Conservation (phyloP, 2,797 vertebrate genomes). For the Onychomys leucogaster region DNA sequence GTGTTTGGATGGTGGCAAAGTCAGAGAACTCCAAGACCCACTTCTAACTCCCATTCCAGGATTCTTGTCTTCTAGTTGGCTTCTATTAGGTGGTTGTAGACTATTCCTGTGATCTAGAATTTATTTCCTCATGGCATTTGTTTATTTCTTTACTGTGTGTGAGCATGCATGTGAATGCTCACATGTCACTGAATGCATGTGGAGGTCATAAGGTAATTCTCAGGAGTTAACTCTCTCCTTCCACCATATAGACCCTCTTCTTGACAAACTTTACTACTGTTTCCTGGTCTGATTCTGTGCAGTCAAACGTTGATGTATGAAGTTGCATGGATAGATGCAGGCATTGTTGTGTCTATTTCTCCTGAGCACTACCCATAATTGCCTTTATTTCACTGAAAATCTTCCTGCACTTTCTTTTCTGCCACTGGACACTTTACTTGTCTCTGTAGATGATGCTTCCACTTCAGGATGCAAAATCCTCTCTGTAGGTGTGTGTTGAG, state of each 20-base stretch:
- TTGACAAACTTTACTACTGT: not conserved
- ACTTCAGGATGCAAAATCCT: not conserved
- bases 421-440: not conserved
- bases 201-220: not conserved
- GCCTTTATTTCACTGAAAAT: not conserved
- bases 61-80: not conserved
- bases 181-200: not conserved
- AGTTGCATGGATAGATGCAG: not conserved
- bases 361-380: not conserved
- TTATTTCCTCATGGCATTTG: constrained; percentile 11
- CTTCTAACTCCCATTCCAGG: not conserved
- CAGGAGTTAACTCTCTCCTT: not conserved
- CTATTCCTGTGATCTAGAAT: not conserved
- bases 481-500: no score
- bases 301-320: not conserved
- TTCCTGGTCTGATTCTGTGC: not conserved
- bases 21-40: not conserved
- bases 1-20: not conserved
- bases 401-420: not conserved
- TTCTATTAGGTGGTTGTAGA: not conserved
- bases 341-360: not conserved
- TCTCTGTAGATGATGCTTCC: not conserved
- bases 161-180: no score
- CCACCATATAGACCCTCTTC: not conserved
- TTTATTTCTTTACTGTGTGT: not conserved